Conservation (phyloP, 2,113 vertebrate genomes). For the Lanius collurio region DNA sequence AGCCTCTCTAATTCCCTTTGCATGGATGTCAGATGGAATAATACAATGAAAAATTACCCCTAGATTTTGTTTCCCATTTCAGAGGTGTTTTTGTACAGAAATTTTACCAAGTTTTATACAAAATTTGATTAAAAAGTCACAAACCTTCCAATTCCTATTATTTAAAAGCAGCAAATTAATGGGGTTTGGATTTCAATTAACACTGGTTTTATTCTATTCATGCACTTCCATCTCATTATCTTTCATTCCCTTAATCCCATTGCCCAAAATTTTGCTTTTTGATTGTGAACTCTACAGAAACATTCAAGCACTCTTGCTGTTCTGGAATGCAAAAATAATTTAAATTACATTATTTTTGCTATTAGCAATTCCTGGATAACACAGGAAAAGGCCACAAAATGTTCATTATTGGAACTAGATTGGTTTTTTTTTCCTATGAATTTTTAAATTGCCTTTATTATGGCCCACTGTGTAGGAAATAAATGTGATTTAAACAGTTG, state of each 20-base stretch:
- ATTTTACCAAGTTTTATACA: neutral
- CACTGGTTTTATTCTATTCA: neutral
- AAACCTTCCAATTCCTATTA: neutral
- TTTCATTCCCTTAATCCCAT: neutral
- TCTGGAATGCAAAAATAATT: constrained; percentile 7
- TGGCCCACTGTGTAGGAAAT: neutral
- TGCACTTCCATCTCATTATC: neutral
- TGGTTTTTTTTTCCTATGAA: neutral
- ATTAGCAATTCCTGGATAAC: neutral
- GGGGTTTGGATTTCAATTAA: neutral
- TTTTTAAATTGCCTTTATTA: neutral
- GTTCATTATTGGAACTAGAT: neutral
- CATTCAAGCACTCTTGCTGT: neutral
- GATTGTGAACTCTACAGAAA: neutral
- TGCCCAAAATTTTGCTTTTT: constrained; percentile 9
- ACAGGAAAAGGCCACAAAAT: neutral
- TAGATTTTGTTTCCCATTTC: neutral
- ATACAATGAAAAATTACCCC: neutral
- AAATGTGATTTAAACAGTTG: constrained; percentile 56
- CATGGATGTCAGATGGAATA: neutral
- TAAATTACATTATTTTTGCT: neutral
- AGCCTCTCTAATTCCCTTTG: neutral
- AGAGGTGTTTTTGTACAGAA: neutral
- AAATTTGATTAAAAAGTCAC: neutral
- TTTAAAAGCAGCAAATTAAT: neutral